Evolutionary conservation across 2,888 invertebrate genomes (phyloP).

Genomic region (Hartigia nigra): DNA sequence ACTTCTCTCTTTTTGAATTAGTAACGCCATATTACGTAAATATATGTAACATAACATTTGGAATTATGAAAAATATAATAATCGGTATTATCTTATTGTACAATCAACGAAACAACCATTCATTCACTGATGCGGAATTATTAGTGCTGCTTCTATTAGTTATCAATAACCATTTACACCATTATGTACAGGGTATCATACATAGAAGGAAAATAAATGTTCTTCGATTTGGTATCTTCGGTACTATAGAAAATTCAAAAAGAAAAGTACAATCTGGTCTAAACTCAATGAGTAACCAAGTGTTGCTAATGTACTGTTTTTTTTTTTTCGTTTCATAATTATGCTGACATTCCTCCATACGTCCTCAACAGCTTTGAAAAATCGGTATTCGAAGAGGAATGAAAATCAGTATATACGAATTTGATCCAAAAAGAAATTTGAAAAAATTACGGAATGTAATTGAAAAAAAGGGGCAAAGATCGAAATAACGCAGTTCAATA

Average conservation of each 20-base stretch:
- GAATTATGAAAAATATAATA: slow-evolving; percentile 21
- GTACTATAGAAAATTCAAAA: neutral
- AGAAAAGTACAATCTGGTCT: neutral
- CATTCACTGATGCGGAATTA: slow-evolving; percentile 48
- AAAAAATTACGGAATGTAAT: neutral
- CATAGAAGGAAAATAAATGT: slow-evolving; percentile 27
- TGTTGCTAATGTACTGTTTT: neutral
- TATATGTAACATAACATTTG: slow-evolving; percentile 16
- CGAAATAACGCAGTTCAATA: neutral
- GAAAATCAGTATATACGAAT: neutral
- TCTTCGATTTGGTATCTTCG: neutral
- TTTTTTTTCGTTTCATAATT: neutral
- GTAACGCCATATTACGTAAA: slow-evolving; percentile 7
- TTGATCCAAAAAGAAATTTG: neutral
- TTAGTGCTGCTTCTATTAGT: slow-evolving; percentile 47
- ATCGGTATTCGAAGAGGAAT: neutral
- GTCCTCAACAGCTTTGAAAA: neutral
- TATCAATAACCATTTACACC: slow-evolving; percentile 54
- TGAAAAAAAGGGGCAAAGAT: neutral
- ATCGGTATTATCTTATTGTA: slow-evolving; percentile 16
- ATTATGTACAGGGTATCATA: slow-evolving; percentile 56
- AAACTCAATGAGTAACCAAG: neutral
- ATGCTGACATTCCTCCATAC: neutral
- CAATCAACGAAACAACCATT: slow-evolving; percentile 32
- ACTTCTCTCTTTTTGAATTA: neutral